phyloP scores from a whole-genome alignment of 2,797 vertebrate genomes.

The Adrianichthys oophorus region DNA sequence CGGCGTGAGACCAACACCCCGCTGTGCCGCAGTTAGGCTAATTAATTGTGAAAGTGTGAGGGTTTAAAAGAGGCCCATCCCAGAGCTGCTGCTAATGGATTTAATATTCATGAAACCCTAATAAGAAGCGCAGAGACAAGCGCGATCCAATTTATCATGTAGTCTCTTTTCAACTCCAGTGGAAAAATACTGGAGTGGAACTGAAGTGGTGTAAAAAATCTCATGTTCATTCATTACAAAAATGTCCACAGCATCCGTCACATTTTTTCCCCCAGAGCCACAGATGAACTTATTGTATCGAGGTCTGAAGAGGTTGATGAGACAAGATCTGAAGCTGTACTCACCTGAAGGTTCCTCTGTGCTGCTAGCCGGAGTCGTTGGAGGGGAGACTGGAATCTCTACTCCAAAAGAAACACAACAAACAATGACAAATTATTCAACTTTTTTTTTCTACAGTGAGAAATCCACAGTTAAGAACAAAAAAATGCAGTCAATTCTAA shows the following conservation, averaged over 20 bases:
- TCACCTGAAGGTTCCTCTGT: slow-evolving; percentile 91
- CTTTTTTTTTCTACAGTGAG: no score
- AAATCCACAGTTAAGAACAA: no score
- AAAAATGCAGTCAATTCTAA: no score
- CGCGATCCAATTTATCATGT: slow-evolving; percentile 66
- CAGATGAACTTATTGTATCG: slow-evolving; percentile 1
- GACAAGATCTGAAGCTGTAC: slow-evolving; percentile 18
- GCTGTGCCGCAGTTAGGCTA: slow-evolving; percentile 68
- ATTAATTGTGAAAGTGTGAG: slow-evolving; percentile 72
- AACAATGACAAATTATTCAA: slow-evolving; percentile 44
- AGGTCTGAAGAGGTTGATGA: neutral
- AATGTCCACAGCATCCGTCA: slow-evolving; percentile 7
- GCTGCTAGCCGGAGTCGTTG: slow-evolving; percentile 87
- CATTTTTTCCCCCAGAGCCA: slow-evolving; percentile 1
- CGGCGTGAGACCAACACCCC: slow-evolving; percentile 44
- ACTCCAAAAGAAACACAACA: slow-evolving; percentile 48
- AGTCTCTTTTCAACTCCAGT: slow-evolving; percentile 32
- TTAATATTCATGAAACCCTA: slow-evolving; percentile 71
- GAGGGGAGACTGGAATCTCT: slow-evolving; percentile 92
- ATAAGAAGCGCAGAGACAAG: slow-evolving; percentile 51
- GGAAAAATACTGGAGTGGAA: slow-evolving; percentile 35
- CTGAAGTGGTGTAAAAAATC: slow-evolving; percentile 13
- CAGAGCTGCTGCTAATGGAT: slow-evolving; percentile 63
- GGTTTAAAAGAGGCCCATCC: slow-evolving; percentile 72
- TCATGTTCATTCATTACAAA: slow-evolving; percentile 4